A percentile compares a stretch with the other conserved stretches of the same genome.
Conservation (phyloP, 2,797 vertebrate species). For the Pempheris klunzingeri region DNA sequence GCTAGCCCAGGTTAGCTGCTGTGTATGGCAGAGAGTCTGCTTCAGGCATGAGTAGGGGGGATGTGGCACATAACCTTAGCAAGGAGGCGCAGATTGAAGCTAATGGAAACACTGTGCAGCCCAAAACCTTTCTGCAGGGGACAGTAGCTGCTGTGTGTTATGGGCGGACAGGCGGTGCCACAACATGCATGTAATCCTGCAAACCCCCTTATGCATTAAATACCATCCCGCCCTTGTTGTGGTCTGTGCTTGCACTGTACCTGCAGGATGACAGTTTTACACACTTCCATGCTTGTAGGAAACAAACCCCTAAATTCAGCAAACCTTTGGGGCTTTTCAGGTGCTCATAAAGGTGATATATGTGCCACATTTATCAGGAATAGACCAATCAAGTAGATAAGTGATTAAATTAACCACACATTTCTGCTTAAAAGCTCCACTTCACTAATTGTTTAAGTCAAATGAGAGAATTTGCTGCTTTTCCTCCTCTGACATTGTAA, state of each 20-base stretch:
- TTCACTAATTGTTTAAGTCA: too few species aligned
- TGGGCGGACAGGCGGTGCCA: background rate
- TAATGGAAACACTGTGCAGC: background rate
- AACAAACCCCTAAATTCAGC: too few species aligned
- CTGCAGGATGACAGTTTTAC: background rate
- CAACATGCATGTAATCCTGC: background rate
- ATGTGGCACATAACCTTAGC: background rate
- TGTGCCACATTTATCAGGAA: too few species aligned
- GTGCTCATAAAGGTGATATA: too few species aligned
- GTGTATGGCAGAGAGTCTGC: background rate
- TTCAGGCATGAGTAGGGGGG: background rate
- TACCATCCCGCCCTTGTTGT: background rate
- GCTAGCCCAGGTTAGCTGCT: slow-evolving; percentile 10
- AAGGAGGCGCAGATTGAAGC: background rate
- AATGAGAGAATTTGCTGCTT: too few species aligned
- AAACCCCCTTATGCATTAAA: background rate
- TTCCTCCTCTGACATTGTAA: too few species aligned
- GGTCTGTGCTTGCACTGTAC: background rate
- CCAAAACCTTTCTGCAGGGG: background rate
- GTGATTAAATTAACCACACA: too few species aligned
- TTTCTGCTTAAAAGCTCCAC: too few species aligned
- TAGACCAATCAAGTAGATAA: too few species aligned
- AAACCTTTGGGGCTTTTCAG: too few species aligned
- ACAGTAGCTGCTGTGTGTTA: too few species aligned
- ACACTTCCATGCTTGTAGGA: too few species aligned